A percentile compares a stretch with the other conserved stretches of the same genome.
These are phyloP conservation scores for Aphaenogaster ashmeadi DNA, from an alignment of 1,140 invertebrate species.

Conservation along the genomic window DNA sequence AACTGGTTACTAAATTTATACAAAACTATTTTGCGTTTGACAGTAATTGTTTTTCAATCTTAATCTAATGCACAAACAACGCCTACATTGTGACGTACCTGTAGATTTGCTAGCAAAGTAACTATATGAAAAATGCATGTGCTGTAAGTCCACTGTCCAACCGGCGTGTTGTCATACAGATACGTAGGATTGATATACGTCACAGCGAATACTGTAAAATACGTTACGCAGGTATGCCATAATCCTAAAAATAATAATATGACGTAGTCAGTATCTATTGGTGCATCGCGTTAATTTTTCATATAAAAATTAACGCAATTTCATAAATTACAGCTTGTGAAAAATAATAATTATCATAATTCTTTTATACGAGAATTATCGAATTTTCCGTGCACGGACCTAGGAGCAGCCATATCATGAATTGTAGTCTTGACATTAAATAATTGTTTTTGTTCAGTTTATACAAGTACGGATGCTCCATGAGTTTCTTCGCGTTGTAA, in stretches of 20 bases:
- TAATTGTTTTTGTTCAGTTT: constrained; percentile 89
- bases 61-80: background rate
- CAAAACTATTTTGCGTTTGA: background rate
- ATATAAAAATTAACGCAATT: background rate
- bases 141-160: constrained; percentile 86
- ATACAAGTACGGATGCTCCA: constrained; percentile 90
- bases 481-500: constrained; percentile 88
- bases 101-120: constrained; percentile 87
- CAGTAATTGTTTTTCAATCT: background rate
- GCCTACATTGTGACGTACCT: constrained; percentile 82
- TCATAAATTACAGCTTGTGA: background rate
- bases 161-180: constrained; percentile 81
- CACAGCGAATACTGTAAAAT: constrained; percentile 86
- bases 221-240: constrained; percentile 88
- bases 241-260: constrained; percentile 85
- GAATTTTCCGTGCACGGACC: constrained; percentile 83
- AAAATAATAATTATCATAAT: constrained; percentile 3
- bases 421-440: constrained; percentile 89
- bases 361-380: background rate
- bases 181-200: constrained; percentile 83
- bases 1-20: background rate
- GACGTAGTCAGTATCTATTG: background rate
- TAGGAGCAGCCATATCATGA: constrained; percentile 90
- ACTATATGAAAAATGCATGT: constrained; percentile 86
- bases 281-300: background rate